Conservation (phyloP, 2,888 invertebrate species). For the Mesoligia furuncula region DNA sequence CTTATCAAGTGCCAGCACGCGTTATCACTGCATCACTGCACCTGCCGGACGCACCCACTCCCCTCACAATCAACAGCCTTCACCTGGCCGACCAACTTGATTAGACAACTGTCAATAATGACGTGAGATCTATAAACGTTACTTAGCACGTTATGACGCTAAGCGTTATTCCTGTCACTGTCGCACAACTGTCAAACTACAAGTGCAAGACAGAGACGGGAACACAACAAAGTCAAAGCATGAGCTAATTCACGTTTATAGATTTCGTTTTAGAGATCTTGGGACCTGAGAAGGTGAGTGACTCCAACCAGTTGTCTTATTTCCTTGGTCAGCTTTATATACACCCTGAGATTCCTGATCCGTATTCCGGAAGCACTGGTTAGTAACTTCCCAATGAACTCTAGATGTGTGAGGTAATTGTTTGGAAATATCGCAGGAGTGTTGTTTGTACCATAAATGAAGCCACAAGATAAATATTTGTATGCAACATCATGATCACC, state of each 20-base stretch:
- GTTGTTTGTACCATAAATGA: neutral
- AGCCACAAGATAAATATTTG: neutral
- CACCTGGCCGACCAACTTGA: neutral
- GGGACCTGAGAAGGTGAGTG: too few species aligned
- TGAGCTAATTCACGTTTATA: neutral
- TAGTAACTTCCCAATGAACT: neutral
- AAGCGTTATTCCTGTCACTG: neutral
- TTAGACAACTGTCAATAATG: neutral
- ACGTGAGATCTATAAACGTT: neutral
- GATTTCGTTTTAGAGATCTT: neutral
- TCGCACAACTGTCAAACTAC: neutral
- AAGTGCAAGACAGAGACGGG: neutral
- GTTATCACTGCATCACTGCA: constrained; percentile 50
- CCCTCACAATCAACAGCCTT: constrained; percentile 39
- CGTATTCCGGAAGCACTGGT: neutral
- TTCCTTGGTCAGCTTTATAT: constrained; percentile 2
- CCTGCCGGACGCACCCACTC: constrained; percentile 10
- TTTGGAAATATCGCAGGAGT: neutral
- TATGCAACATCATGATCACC: neutral
- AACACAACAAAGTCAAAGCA: neutral
- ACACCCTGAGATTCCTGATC: constrained; percentile 25
- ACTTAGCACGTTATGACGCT: neutral
- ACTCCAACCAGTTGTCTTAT: neutral
- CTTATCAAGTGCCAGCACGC: constrained; percentile 36
- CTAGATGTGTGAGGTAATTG: neutral